A percentile compares a stretch with the other conserved stretches of the same genome.
phyloP scores from a whole-genome alignment of 2,888 invertebrate species.

The Brachyptera putata region DNA sequence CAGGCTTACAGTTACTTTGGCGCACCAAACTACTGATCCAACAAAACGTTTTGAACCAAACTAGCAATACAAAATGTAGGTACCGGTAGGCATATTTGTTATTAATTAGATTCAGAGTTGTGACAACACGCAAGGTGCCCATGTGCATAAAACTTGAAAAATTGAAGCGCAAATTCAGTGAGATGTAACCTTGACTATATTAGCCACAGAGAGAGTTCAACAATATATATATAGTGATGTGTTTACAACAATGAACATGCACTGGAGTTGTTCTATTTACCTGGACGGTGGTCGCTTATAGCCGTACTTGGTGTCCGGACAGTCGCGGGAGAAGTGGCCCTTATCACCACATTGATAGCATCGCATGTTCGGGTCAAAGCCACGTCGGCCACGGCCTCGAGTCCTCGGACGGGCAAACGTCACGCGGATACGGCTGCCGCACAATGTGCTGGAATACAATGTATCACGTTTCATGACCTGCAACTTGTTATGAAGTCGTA shows the following conservation, averaged over 20 bases:
- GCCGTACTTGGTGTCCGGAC: slow-evolving; percentile 44
- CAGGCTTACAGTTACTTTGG: no score
- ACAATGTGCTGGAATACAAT: slow-evolving; percentile 46
- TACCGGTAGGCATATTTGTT: no score
- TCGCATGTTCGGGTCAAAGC: slow-evolving; percentile 53
- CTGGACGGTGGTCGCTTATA: slow-evolving; percentile 37
- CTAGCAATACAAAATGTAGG: no score
- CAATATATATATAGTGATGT: background rate
- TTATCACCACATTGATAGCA: slow-evolving; percentile 56
- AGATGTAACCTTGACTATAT: no score
- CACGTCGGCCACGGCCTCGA: slow-evolving; percentile 47
- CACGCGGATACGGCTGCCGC: slow-evolving; percentile 51
- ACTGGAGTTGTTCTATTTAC: slow-evolving; percentile 23
- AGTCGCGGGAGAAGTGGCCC: slow-evolving; percentile 56
- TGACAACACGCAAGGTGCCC: no score
- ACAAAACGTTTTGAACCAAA: no score
- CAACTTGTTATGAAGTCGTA: no score
- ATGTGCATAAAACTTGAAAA: no score
- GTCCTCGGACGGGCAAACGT: slow-evolving; percentile 52
- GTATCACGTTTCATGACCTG: background rate
- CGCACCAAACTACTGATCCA: no score
- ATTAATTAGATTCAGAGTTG: no score
- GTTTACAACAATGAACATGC: background rate
- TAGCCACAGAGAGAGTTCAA: no score
- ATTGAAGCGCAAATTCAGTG: no score